Conservation (phyloP, 2,113 vertebrate species). For the Myrmophylax atrothorax region DNA sequence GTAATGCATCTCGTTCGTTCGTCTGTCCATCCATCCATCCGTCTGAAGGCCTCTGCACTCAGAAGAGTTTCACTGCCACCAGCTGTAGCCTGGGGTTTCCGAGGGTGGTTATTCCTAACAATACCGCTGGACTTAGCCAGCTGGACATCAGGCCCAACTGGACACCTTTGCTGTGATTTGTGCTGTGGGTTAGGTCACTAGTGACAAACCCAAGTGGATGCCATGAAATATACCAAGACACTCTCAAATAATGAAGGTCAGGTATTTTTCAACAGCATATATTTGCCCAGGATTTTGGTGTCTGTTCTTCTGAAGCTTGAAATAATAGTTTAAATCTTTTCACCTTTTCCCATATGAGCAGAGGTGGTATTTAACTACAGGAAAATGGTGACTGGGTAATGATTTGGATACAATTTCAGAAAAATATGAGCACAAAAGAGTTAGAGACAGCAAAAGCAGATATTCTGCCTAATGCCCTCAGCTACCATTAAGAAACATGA, state of each 20-base stretch:
- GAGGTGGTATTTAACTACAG: background rate
- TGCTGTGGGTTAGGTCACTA: background rate
- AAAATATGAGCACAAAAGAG: constrained; percentile 30
- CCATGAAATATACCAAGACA: background rate
- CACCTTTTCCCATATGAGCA: background rate
- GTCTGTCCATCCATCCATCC: background rate
- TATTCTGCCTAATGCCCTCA: constrained; percentile 51
- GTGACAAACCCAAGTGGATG: background rate
- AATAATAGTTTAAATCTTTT: background rate
- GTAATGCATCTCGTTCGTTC: background rate
- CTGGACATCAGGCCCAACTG: accelerated
- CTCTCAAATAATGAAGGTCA: background rate
- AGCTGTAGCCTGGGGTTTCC: background rate
- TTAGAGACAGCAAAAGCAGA: constrained; percentile 18
- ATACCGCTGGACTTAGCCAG: background rate
- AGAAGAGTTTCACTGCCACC: background rate
- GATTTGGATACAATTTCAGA: constrained; percentile 26
- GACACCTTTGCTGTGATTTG: background rate
- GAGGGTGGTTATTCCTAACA: background rate
- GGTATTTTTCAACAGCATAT: background rate
- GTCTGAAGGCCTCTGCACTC: background rate
- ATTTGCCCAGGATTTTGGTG: background rate
- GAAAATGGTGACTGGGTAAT: constrained; percentile 5
- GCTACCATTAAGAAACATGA: constrained; percentile 61
- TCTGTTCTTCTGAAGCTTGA: background rate